Percentiles rank a stretch among this genome's conserved stretches.
Evolutionary conservation across 2,113 vertebrate species (phyloP).

Genomic region (Lethenteron camtschaticum): DNA sequence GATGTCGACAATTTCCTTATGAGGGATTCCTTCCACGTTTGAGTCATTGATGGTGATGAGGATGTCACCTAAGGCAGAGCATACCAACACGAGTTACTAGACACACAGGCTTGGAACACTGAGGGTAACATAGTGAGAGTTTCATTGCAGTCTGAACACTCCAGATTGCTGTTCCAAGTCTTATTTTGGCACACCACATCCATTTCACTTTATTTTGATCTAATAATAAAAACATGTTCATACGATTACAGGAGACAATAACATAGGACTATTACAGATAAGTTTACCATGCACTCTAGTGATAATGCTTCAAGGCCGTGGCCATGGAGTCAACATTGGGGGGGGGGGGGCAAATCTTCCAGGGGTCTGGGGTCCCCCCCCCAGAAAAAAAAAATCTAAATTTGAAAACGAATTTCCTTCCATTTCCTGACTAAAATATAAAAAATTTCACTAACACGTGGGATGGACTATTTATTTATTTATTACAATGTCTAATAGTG

Average conservation of each 20-base stretch:
- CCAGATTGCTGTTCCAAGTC: neutral
- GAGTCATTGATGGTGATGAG: constrained; percentile 49
- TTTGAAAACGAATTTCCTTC: no score
- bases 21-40: constrained; percentile 35
- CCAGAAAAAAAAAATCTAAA: no score
- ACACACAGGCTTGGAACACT: neutral
- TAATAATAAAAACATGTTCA: neutral
- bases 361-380: no score
- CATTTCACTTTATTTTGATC: neutral
- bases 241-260: constrained; percentile 2
- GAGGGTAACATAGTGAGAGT: neutral
- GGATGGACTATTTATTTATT: no score
- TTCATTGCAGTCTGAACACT: neutral
- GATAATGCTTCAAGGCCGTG: no score
- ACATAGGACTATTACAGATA: neutral
- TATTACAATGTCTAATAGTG: no score
- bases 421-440: no score
- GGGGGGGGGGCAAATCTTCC: no score
- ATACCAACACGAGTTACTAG: neutral
- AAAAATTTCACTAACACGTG: no score
- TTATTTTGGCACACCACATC: neutral
- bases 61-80: constrained; percentile 37
- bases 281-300: no score
- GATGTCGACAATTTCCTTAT: constrained; percentile 44
- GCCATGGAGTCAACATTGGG: no score